Evolutionary conservation across 2,888 invertebrate species (phyloP).

Genomic region (Scaptomyza caliginosa): DNA sequence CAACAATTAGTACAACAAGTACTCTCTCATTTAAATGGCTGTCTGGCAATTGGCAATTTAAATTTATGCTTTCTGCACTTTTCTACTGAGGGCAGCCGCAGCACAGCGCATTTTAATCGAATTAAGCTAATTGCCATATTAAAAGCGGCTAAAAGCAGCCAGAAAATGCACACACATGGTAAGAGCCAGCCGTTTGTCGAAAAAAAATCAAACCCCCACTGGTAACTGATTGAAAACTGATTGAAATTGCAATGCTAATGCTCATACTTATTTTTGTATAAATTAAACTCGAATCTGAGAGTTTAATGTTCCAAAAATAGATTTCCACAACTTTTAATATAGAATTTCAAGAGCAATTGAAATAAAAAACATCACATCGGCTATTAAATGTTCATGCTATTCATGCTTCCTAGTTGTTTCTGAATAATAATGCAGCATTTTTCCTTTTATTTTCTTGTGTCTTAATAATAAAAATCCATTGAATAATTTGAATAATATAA

Average conservation of each 20-base stretch:
- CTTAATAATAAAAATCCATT: too few relatives aligned
- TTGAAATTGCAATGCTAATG: conserved; percentile 46
- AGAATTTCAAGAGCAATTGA: not conserved
- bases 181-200: not conserved
- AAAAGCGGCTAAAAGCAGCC: conserved; percentile 26
- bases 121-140: conserved; percentile 74
- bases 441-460: too few relatives aligned
- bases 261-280: conserved; percentile 5
- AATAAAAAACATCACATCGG: not conserved
- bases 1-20: conserved; percentile 6
- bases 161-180: not conserved
- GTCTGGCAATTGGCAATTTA: conserved; percentile 43
- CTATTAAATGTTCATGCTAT: not conserved
- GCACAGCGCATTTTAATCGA: conserved; percentile 63
- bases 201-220: not conserved
- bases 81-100: conserved; percentile 25
- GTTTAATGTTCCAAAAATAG: conserved; percentile 22
- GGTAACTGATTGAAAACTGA: conserved; percentile 64
- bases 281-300: not conserved
- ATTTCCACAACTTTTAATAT: not conserved
- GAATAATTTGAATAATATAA: too few relatives aligned
- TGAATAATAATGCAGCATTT: too few relatives aligned
- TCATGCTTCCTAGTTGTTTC: too few relatives aligned
- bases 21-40: conserved; percentile 9
- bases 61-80: conserved; percentile 31